Percentiles rank a stretch among this genome's conserved stretches.
phyloP scores from a whole-genome alignment of 2,797 vertebrate genomes.

The Momotus momota region DNA sequence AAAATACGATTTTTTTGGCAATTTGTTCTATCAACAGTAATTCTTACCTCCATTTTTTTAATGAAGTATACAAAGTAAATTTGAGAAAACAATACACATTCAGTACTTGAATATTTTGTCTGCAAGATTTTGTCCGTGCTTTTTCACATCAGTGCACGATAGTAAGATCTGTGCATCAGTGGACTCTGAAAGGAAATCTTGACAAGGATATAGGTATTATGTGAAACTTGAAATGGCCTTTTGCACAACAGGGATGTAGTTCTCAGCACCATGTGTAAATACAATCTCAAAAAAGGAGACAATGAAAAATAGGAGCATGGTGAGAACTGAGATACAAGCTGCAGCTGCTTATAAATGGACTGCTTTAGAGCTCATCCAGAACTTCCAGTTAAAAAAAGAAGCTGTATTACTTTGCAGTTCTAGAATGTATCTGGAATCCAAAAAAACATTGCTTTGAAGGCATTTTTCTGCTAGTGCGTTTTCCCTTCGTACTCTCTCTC shows the following conservation, averaged over 20 bases:
- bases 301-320: not conserved
- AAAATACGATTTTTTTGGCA: not conserved
- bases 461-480: not conserved
- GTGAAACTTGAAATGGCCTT: not conserved
- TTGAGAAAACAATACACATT: not conserved
- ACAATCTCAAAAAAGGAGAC: not conserved
- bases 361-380: not conserved
- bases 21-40: not conserved
- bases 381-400: not conserved
- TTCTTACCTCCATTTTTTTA: not conserved
- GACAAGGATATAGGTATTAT: not conserved
- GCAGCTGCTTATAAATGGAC: not conserved
- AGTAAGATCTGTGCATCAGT: not conserved
- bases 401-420: not conserved
- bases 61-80: not conserved
- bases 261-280: not conserved
- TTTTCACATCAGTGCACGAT: not conserved
- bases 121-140: not conserved
- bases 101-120: not conserved
- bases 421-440: not conserved
- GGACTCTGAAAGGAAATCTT: not conserved
- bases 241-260: not conserved
- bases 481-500: not conserved
- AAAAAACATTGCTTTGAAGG: not conserved
- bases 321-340: not conserved